Percentiles rank a stretch among this genome's conserved stretches.
Evolutionary conservation across 2,888 invertebrate genomes (phyloP).

Genomic region (Leptopilina syphax): DNA sequence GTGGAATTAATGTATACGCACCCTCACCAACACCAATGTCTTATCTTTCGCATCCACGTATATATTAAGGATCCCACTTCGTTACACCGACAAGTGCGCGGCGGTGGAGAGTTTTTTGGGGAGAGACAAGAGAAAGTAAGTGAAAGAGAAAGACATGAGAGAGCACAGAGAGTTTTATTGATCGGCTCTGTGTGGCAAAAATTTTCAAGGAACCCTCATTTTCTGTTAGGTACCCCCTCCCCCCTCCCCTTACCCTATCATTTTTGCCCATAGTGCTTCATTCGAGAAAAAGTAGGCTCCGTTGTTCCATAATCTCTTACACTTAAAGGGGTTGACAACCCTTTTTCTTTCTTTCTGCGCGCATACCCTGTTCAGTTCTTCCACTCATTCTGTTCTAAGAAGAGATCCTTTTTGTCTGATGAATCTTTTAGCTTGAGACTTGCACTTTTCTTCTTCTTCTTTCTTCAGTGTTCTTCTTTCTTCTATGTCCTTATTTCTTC

Average conservation of each 20-base stretch:
- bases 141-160: constrained; percentile 57
- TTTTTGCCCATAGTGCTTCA: too few relatives aligned
- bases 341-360: constrained; percentile 58
- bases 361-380: constrained; percentile 53
- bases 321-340: constrained; percentile 64
- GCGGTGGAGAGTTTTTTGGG: constrained; percentile 63
- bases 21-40: constrained; percentile 51
- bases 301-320: constrained; percentile 70
- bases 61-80: constrained; percentile 71
- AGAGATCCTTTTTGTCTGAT: constrained; percentile 53
- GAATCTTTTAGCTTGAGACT: constrained; percentile 30
- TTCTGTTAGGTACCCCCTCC: constrained; percentile 65
- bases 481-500: too few relatives aligned
- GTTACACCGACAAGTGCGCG: constrained; percentile 73
- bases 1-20: constrained; percentile 72
- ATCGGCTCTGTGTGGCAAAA: constrained; percentile 74
- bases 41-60: constrained; percentile 46
- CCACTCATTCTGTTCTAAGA: constrained; percentile 44
- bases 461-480: too few relatives aligned
- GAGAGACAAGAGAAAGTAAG: constrained; percentile 59
- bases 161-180: constrained; percentile 77
- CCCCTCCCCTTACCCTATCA: constrained; percentile 72
- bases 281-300: constrained; percentile 67
- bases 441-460: neutral
- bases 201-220: constrained; percentile 76